Percentiles rank a stretch among this genome's conserved stretches.
These are phyloP conservation scores for Oreochromis mossambicus DNA, from an alignment of 2,797 vertebrate species.

Conservation along the genomic window DNA sequence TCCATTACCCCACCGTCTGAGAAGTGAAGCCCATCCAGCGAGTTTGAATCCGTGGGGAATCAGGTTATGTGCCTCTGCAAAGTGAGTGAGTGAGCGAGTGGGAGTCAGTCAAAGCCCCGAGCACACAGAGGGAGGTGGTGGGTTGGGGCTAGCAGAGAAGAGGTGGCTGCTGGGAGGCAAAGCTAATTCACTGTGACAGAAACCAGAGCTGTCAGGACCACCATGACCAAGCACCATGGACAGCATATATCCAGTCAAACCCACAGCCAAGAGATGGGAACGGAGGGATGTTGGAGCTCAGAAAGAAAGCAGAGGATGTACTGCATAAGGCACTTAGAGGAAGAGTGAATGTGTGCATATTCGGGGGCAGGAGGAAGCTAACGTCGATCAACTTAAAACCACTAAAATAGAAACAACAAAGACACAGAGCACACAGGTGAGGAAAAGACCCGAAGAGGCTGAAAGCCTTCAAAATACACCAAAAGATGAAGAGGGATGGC, in stretches of 20 bases:
- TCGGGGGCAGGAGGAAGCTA: background rate
- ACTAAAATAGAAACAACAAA: slow-evolving; percentile 14
- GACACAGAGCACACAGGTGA: background rate
- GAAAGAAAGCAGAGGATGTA: slow-evolving; percentile 26
- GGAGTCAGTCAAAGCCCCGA: slow-evolving; percentile 58
- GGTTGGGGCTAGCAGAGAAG: slow-evolving; percentile 26
- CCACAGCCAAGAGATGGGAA: slow-evolving; percentile 21
- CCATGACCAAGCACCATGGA: slow-evolving; percentile 74
- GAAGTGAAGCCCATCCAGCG: slow-evolving; percentile 21
- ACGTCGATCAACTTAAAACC: slow-evolving; percentile 9
- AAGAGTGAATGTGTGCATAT: background rate
- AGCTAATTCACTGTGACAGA: slow-evolving; percentile 78
- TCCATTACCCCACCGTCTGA: slow-evolving; percentile 23
- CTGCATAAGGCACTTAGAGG: slow-evolving; percentile 24
- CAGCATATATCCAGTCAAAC: slow-evolving; percentile 64
- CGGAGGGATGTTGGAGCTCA: slow-evolving; percentile 28
- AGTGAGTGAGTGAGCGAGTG: slow-evolving; percentile 27
- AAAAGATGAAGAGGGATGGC: background rate
- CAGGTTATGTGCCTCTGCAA: slow-evolving; percentile 7
- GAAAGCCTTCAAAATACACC: background rate
- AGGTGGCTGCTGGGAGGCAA: slow-evolving; percentile 64
- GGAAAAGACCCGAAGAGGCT: background rate
- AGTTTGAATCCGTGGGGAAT: slow-evolving; percentile 29
- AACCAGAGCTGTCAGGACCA: slow-evolving; percentile 73
- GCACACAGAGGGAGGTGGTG: slow-evolving; percentile 18